Evolutionary conservation across 1,140 invertebrate species (phyloP).

Genomic region (Pseudomyrmex dendroicus): DNA sequence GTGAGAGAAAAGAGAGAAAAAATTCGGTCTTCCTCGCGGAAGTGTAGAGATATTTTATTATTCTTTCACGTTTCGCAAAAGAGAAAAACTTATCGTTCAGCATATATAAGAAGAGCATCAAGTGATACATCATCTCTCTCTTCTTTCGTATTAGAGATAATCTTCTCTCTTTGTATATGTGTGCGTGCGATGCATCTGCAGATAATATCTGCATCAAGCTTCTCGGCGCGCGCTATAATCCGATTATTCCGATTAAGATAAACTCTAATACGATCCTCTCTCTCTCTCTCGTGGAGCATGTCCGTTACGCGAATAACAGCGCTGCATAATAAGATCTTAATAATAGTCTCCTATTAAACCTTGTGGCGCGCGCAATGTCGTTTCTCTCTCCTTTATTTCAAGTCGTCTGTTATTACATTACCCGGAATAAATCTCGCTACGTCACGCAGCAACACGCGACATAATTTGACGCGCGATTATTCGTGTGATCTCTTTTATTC

Average conservation of each 20-base stretch:
- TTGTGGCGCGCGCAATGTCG: background rate
- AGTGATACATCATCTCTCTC: background rate
- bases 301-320: background rate
- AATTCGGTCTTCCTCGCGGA: no score
- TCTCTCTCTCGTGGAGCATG: background rate
- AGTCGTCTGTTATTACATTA: no score
- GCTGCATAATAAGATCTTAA: conserved; percentile 4
- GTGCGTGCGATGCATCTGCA: background rate
- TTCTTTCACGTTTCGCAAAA: no score
- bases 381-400: background rate
- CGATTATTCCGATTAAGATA: conserved; percentile 16
- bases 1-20: no score
- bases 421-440: no score
- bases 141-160: background rate
- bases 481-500: background rate
- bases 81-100: no score
- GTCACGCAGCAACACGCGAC: background rate
- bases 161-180: background rate
- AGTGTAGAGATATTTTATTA: no score
- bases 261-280: conserved; percentile 21
- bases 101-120: background rate
- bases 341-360: background rate
- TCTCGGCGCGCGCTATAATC: conserved; percentile 1
- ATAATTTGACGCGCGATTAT: conserved; percentile 33
- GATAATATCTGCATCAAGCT: background rate